Conservation (phyloP, 2,113 vertebrate genomes). For the Phycodurus eques region DNA sequence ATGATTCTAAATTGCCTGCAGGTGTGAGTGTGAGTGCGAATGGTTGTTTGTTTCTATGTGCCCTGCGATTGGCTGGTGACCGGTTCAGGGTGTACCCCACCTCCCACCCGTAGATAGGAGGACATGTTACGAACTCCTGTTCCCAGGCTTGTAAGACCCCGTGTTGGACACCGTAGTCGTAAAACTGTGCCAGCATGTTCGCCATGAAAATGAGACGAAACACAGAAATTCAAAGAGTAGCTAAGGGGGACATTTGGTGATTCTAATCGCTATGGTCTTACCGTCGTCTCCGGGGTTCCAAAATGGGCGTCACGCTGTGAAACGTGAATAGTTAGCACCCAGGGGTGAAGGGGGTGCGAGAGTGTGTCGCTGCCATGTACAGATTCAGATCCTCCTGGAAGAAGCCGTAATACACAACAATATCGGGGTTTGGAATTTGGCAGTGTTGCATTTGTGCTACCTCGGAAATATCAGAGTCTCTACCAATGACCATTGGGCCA, state of each 20-base stretch:
- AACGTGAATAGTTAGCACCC: slow-evolving; percentile 5
- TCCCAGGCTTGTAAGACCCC: not conserved
- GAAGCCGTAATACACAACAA: slow-evolving; percentile 32
- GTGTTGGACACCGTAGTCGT: slow-evolving; percentile 20
- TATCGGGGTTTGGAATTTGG: slow-evolving; percentile 20
- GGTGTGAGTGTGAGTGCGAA: too few species aligned
- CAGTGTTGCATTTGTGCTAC: not conserved
- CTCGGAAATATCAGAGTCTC: not conserved
- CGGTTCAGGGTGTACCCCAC: too few species aligned
- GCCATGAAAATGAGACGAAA: not conserved
- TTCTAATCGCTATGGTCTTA: slow-evolving; percentile 22
- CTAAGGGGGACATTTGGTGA: accelerated
- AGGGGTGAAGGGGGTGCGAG: slow-evolving; percentile 17
- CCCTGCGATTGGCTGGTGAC: too few species aligned
- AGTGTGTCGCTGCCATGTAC: slow-evolving; percentile 69
- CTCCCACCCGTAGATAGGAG: too few species aligned
- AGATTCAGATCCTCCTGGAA: slow-evolving; percentile 31
- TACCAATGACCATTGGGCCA: too few species aligned
- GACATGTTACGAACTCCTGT: not conserved
- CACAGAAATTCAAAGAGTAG: not conserved
- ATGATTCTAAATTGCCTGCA: too few species aligned
- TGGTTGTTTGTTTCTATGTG: too few species aligned
- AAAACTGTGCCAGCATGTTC: slow-evolving; percentile 46
- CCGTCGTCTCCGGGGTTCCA: slow-evolving; percentile 3
- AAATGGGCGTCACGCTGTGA: not conserved